phyloP scores from a whole-genome alignment of 1,140 invertebrate genomes.

The Matsumurasca onukii region DNA sequence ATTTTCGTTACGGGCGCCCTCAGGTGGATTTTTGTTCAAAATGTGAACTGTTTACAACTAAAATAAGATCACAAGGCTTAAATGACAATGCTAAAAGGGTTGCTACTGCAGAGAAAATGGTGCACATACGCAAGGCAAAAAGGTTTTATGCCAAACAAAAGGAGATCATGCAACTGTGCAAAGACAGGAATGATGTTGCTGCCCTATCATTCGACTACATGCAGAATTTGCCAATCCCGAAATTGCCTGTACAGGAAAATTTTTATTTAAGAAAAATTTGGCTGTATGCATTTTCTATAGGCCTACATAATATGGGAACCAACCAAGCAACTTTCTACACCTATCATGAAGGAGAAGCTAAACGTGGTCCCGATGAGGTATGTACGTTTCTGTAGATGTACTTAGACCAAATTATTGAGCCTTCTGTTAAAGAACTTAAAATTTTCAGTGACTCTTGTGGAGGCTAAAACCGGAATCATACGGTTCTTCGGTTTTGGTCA shows the following conservation, averaged over 20 bases:
- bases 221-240: conserved; percentile 41
- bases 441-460: conserved; percentile 30
- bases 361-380: background rate
- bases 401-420: background rate
- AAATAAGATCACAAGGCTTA: conserved; percentile 34
- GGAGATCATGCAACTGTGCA: background rate
- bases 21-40: conserved; percentile 36
- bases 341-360: background rate
- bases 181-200: background rate
- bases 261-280: conserved; percentile 38
- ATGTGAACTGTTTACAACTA: conserved; percentile 35
- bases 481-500: conserved; percentile 30
- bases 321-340: background rate
- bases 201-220: conserved; percentile 38
- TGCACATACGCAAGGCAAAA: conserved; percentile 31
- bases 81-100: conserved; percentile 34
- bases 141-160: conserved; percentile 33
- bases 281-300: conserved; percentile 34
- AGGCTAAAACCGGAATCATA: conserved; percentile 38
- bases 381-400: conserved; percentile 3
- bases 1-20: conserved; percentile 36
- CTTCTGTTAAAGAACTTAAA: background rate
- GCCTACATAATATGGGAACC: background rate
- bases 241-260: conserved; percentile 39
- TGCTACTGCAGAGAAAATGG: conserved; percentile 27